Base-by-base conservation (phyloP, 2,113 vertebrate species). In the Actenoides hombroni region DNA sequence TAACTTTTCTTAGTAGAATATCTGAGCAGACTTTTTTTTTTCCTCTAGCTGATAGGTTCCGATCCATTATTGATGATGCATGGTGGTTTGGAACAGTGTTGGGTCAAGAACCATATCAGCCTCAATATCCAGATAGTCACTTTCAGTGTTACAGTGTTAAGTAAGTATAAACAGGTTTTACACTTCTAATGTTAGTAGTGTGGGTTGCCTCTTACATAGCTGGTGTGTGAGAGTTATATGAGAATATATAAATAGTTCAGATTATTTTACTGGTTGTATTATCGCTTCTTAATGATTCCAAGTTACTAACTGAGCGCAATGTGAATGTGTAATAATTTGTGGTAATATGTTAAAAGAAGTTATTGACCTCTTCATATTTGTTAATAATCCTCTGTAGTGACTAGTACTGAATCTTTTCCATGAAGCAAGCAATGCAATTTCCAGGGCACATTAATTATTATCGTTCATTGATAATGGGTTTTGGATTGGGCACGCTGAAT, bases 1-100 rank as follows among this genome's bases (percentile, higher is more conserved):
- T 69, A 44, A 6, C 6, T 33, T 24, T 26, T 24, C 46, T 39
- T 19, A 77, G 49, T n/a, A 86, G 33, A 70, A 1, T 83, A 0
- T 73, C 23, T 67, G 29, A 94, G 56, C 35, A 26, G 56, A 35
- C 33, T 59, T 83, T n/a, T 14, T 83, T n/a, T 14, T 96, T 65
- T 96, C 21, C 80, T 97, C 16, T 40, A 99, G 99, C 97, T 65
- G 99, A 99, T 95, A 97, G 98, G 76, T 99, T 99, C 95, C 99
- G 99, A 60, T 99, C 99, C 19, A 99, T 99, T 75, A 99, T 99
- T 71, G 99, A 99, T 6, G 99, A 99, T 13, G 99, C 99, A 19
- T 99, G 99, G 99, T 99, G 99, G 99, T 99, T 99, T 97, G 99
- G 99, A 95, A 99, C 98, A n/a, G 98, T 99, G 67, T 94, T 99